Evolutionary conservation across 2,113 vertebrate species (phyloP), one percentile per base, ranked within the genome.

Genomic region (Psilopogon haemacephalus): DNA sequence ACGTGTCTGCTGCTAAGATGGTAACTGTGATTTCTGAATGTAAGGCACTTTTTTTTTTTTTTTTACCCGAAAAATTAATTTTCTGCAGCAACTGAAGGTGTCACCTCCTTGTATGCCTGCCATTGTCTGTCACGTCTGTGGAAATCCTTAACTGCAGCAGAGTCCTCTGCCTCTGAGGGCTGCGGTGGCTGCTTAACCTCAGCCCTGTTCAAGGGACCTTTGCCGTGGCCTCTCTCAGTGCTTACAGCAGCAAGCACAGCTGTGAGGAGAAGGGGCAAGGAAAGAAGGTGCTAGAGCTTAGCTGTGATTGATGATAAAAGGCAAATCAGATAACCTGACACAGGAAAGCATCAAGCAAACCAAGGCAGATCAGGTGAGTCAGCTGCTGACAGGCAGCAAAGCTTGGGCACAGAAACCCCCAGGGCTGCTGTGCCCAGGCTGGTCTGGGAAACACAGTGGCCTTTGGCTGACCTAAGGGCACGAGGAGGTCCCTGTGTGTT

Each of bases 241-340:
- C 88, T 78, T 46, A 50, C 64, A 76, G 81, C 79, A 95, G 60
- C 90, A 73, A 68, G 65, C 23, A 89, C 69, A 85, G 63, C 81
- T 96, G 82, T 88, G 77, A 89, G 68, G 65, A 94, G 77, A 93
- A 84, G 4, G 50, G 74, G 89, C 37, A 82, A 94, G 85, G 75
- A 90, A 95, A 74, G 13, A 80, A 56, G 55, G 46, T 62, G 35
- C 95, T 90, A 78, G 62, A 88, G 64, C 38, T 95, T 91, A 78
- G 75, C 83, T 86, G 50, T 95, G 92, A 96, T 86, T 86, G 80
- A 90, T 93, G 89, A 76, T 55, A 86, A 68, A 95, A 81, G 77
- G 84, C 75, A 96, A 91, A 87, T 90, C 63, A 81, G 85, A 78
- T 92, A 89, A 86, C 44, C 59, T 72, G 78, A 86, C 64, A 54